These are phyloP conservation scores for Chironomus tentans DNA, from an alignment of 2,888 invertebrate genomes.

Conservation along the genomic window DNA sequence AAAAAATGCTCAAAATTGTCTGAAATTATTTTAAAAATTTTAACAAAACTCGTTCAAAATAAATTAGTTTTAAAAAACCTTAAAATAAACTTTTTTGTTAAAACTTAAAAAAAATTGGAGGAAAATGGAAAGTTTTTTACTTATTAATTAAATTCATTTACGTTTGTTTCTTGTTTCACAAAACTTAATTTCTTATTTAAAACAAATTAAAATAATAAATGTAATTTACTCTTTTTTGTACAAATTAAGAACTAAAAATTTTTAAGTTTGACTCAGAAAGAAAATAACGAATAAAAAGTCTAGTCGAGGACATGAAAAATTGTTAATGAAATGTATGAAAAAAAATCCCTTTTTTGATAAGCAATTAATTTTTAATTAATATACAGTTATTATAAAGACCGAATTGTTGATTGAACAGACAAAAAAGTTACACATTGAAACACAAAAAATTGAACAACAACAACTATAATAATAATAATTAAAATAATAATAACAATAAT, in stretches of 20 bases:
- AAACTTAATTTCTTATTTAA: neutral
- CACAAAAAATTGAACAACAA: neutral
- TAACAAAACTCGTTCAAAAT: too few species aligned
- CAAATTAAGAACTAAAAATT: slow-evolving; percentile 2
- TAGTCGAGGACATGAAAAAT: neutral
- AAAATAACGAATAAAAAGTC: neutral
- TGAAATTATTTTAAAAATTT: too few species aligned
- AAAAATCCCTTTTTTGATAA: neutral
- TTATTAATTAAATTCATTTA: slow-evolving; percentile 4
- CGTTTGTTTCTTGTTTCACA: slow-evolving; percentile 15
- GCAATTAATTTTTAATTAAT: neutral
- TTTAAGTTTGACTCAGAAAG: neutral
- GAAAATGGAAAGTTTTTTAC: neutral
- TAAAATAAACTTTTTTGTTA: too few species aligned
- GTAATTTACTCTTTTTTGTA: slow-evolving; percentile 20
- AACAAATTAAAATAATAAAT: neutral
- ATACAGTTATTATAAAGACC: neutral
- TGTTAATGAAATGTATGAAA: neutral
- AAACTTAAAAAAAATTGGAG: too few species aligned
- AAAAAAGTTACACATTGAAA: too few species aligned
- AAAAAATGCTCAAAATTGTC: too few species aligned
- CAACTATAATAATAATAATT: neutral
- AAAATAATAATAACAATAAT: neutral
- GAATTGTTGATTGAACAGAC: too few species aligned
- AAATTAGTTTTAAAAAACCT: too few species aligned